Evolutionary conservation across 2,888 invertebrate species (phyloP), one percentile per base, ranked within the genome.

Genomic region (Lysandra coridon): DNA sequence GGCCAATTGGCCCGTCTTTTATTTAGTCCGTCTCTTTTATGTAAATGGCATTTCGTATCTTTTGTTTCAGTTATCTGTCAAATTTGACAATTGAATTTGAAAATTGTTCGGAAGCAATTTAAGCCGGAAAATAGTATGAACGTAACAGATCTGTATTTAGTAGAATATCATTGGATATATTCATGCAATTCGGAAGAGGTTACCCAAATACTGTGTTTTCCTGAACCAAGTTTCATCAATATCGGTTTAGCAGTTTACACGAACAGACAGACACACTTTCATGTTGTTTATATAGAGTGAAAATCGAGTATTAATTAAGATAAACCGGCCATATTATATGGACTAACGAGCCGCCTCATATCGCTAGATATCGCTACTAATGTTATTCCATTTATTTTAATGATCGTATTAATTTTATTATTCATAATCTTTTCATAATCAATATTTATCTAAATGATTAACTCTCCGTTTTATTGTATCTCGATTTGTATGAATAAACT

Each of bases 301-400:
- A 57, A 17, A 62, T 62, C 62, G 14, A n/a, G 69, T 33, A 30
- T 69, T 69, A 69, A 69, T 69, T 33, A 69, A 33, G 69, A 69
- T 69, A 69, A 69, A 37, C 33, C 14, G 4, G n/a, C 64, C 30
- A 64, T 64, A 64, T 64, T 64, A 69, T 69, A 5, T 33, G 14
- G 69, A 37, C 12, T 37, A 69, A 33, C 69, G 33, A 69, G 7
- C 33, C 69, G 69, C 4, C 69, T 69, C 5, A 69, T 17, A 69
- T 37, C 33, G 81, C 84, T 84, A 84, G 84, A 84, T 84, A 87
- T 87, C 84, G 83, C 84, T 76, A 33, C 76, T 81, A 81, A 81
- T 77, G 37, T 6, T 1, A 37, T 33, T 14, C 17, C 33, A 37
- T 69, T 69, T 69, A 69, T 37, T 37, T 69, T 69, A 69, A 69